Evolutionary conservation across 1,140 invertebrate species (phyloP).

Genomic region (Thaumetopoea pityocampa): DNA sequence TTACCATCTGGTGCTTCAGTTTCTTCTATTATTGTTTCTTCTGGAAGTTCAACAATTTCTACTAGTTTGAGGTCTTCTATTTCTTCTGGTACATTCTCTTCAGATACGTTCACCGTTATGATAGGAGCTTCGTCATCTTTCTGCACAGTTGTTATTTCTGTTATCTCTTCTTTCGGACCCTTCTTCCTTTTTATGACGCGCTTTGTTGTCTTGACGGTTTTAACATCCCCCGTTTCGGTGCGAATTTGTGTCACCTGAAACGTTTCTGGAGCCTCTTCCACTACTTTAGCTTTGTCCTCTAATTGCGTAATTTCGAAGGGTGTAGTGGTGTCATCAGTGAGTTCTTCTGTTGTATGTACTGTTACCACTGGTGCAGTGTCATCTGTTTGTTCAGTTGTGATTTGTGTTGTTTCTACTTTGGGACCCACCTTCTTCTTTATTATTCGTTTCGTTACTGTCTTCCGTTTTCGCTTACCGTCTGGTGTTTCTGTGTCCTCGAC

Average conservation of each 20-base stretch:
- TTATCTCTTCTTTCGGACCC: slow-evolving; percentile 8
- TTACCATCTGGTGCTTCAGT: slow-evolving; percentile 23
- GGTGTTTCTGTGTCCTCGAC: slow-evolving; percentile 27
- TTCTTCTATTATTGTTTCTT: slow-evolving; percentile 19
- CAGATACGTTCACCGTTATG: slow-evolving; percentile 43
- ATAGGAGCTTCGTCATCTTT: slow-evolving; percentile 21
- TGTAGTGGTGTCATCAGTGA: slow-evolving; percentile 1
- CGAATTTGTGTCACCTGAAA: slow-evolving; percentile 44
- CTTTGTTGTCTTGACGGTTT: slow-evolving; percentile 8
- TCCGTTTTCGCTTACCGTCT: slow-evolving; percentile 47
- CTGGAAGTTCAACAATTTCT: slow-evolving; percentile 16
- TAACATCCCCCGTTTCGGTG: slow-evolving; percentile 19
- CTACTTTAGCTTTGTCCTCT: slow-evolving; percentile 26
- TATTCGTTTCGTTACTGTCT: slow-evolving; percentile 42
- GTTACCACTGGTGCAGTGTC: too few relatives aligned
- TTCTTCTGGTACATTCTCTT: slow-evolving; percentile 11
- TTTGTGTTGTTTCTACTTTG: too few relatives aligned
- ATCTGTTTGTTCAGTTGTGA: too few relatives aligned
- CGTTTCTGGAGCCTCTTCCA: slow-evolving; percentile 60
- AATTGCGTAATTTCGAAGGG: background rate
- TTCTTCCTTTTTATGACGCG: slow-evolving; percentile 6
- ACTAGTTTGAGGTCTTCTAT: slow-evolving; percentile 2
- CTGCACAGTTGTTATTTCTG: slow-evolving; percentile 11
- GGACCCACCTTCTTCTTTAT: slow-evolving; percentile 38
- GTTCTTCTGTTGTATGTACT: slow-evolving; percentile 3